A percentile compares a stretch with the other conserved stretches of the same genome.
Evolutionary conservation across 2,797 vertebrate genomes (phyloP).

Genomic region (Hippoglossus hippoglossus): DNA sequence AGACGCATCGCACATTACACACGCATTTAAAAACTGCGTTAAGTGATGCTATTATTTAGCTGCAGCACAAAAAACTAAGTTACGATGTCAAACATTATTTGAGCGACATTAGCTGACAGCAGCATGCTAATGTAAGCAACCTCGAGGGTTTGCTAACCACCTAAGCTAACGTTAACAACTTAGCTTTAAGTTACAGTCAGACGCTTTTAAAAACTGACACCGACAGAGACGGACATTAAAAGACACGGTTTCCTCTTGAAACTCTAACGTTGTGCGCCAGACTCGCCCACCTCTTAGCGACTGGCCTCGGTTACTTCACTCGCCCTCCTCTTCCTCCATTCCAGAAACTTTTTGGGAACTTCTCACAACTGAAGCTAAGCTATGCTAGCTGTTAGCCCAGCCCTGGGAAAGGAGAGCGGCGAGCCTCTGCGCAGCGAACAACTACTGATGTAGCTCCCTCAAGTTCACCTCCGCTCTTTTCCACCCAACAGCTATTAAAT

Average conservation of each 20-base stretch:
- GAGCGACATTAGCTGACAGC: background rate
- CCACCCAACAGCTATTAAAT: background rate
- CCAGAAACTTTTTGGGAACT: slow-evolving; percentile 80
- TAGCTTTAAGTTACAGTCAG: slow-evolving; percentile 7
- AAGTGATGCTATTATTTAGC: background rate
- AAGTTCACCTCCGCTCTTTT: slow-evolving; percentile 26
- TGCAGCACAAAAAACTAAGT: background rate
- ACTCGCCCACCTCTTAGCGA: background rate
- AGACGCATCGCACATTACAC: slow-evolving; percentile 19
- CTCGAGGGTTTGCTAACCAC: slow-evolving; percentile 61
- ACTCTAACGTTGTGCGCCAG: background rate
- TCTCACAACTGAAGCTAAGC: slow-evolving; percentile 54
- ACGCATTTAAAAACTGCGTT: slow-evolving; percentile 7
- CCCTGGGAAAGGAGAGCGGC: slow-evolving; percentile 52
- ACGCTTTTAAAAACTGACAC: too few species aligned
- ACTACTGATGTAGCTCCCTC: slow-evolving; percentile 53
- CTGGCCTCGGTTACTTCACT: slow-evolving; percentile 1
- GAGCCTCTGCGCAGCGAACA: slow-evolving; percentile 40
- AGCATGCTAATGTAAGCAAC: slow-evolving; percentile 36
- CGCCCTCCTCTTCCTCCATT: slow-evolving; percentile 64
- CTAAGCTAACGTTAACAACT: slow-evolving; percentile 45
- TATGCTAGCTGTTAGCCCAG: slow-evolving; percentile 66
- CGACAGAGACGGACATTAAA: too few species aligned
- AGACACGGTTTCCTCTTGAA: background rate
- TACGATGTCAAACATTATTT: background rate